These are phyloP conservation scores for Nycticryphes semicollaris DNA, from an alignment of 2,113 vertebrate species.

Conservation along the genomic window DNA sequence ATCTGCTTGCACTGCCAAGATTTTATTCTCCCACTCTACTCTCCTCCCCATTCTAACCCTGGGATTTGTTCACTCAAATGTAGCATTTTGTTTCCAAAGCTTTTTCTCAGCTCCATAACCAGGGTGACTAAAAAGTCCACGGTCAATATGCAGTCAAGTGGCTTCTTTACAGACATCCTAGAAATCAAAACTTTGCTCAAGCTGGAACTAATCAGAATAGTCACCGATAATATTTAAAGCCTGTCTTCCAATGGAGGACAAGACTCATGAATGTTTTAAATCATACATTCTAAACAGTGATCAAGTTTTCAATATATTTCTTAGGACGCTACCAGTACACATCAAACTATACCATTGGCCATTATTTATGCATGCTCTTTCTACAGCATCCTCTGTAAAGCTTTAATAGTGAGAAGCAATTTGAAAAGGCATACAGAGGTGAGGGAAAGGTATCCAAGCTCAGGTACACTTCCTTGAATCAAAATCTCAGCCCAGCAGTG, in stretches of 20 bases:
- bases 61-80: not conserved
- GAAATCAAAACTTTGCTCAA: not conserved
- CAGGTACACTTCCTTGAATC: not conserved
- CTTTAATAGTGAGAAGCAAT: not conserved
- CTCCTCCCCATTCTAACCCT: not conserved
- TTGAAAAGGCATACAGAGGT: not conserved
- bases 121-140: not conserved
- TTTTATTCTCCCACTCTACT: not conserved
- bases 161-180: not conserved
- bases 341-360: not conserved
- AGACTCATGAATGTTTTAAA: not conserved
- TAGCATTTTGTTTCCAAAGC: not conserved
- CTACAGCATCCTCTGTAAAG: not conserved
- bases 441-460: not conserved
- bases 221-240: not conserved
- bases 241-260: not conserved
- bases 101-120: not conserved
- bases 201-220: not conserved
- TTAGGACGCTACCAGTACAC: not conserved
- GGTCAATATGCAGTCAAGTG: conserved; percentile 2
- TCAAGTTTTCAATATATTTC: not conserved
- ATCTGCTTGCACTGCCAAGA: conserved; percentile 19
- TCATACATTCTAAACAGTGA: not conserved
- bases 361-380: not conserved
- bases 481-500: not conserved